A percentile compares a stretch with the other conserved stretches of the same genome.
Conservation (phyloP, 2,113 vertebrate species). For the Ailuropoda melanoleuca region DNA sequence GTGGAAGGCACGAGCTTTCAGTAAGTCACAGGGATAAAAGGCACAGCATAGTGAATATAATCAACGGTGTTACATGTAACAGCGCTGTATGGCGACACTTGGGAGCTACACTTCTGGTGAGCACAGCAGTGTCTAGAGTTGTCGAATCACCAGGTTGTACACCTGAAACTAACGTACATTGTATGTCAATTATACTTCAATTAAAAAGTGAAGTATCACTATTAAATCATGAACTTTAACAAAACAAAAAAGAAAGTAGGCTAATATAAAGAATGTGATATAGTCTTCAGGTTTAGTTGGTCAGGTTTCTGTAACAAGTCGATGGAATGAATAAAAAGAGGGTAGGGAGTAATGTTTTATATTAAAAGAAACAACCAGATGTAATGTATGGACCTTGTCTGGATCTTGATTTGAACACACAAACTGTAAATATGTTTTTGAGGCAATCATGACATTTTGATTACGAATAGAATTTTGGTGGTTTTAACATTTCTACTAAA, state of each 20-base stretch:
- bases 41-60: background rate
- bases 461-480: background rate
- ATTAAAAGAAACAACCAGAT: background rate
- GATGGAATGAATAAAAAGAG: slow-evolving; percentile 24
- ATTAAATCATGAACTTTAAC: background rate
- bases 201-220: background rate
- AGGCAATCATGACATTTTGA: background rate
- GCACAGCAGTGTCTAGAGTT: background rate
- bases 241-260: background rate
- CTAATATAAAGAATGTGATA: background rate
- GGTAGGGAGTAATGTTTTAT: background rate
- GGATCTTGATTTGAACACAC: background rate
- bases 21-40: background rate
- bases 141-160: background rate
- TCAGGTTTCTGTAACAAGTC: background rate
- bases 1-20: background rate
- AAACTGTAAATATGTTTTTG: background rate
- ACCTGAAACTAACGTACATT: background rate
- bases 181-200: background rate
- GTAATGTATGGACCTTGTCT: background rate
- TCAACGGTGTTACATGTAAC: background rate
- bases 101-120: background rate
- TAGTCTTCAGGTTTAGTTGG: slow-evolving; percentile 1
- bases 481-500: slow-evolving; percentile 7
- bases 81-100: background rate